These are phyloP conservation scores for Nothocercus nigrocapillus DNA, from an alignment of 2,113 vertebrate genomes.

Conservation along the genomic window DNA sequence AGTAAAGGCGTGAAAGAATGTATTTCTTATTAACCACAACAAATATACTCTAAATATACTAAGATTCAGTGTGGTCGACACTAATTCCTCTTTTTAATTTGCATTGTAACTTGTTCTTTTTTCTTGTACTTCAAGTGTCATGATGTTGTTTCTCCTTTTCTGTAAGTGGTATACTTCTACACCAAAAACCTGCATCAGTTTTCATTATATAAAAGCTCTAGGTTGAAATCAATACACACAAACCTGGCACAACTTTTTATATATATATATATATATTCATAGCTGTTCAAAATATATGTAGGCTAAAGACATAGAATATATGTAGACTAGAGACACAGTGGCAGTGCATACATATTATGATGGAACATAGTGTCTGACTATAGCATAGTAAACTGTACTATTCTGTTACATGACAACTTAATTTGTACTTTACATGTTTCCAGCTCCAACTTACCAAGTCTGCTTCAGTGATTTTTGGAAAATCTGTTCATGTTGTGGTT, in stretches of 20 bases:
- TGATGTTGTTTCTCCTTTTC: background rate
- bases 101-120: background rate
- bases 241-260: background rate
- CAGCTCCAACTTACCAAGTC: background rate
- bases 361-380: background rate
- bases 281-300: background rate
- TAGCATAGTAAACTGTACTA: background rate
- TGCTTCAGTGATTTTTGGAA: constrained; percentile 55
- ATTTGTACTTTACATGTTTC: constrained; percentile 45
- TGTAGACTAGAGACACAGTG: background rate
- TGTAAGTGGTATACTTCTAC: background rate
- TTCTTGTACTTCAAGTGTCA: background rate
- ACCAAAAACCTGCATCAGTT: background rate
- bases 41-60: background rate
- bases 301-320: background rate
- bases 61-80: constrained; percentile 7
- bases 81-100: background rate
- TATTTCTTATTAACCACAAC: background rate
- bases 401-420: constrained; percentile 32
- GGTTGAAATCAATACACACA: background rate
- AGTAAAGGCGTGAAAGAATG: background rate
- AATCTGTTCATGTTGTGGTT: constrained; percentile 63
- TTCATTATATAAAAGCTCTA: background rate
- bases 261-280: background rate
- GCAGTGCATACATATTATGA: background rate